These are phyloP conservation scores for Temnothorax unifasciatus DNA, from an alignment of 2,888 invertebrate species.

Conservation along the genomic window DNA sequence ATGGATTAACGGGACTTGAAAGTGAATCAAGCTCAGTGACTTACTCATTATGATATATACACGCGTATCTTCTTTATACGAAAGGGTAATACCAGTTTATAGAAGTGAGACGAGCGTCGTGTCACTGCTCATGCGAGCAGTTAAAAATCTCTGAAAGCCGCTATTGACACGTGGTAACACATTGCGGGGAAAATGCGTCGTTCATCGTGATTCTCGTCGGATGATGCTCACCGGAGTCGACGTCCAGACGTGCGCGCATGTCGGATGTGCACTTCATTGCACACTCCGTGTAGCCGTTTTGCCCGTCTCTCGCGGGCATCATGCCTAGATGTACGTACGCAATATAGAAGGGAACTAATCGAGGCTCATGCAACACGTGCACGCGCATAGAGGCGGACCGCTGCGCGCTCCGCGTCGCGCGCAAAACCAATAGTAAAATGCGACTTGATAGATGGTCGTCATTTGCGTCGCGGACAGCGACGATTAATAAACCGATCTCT, in stretches of 20 bases:
- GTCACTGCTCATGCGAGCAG: slow-evolving; percentile 15
- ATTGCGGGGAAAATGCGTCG: slow-evolving; percentile 52
- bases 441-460: slow-evolving; percentile 43
- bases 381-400: not conserved
- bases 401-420: slow-evolving; percentile 21
- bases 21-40: not conserved
- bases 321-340: not conserved
- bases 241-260: slow-evolving; percentile 67
- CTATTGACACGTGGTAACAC: slow-evolving; percentile 42
- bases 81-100: slow-evolving; percentile 21
- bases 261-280: slow-evolving; percentile 75
- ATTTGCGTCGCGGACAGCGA: slow-evolving; percentile 13
- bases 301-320: slow-evolving; percentile 66
- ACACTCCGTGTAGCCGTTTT: slow-evolving; percentile 50
- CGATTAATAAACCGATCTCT: slow-evolving; percentile 29
- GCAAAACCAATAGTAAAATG: slow-evolving; percentile 61
- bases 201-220: slow-evolving; percentile 67
- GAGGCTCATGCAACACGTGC: slow-evolving; percentile 9
- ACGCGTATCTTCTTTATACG: not conserved
- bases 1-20: slow-evolving; percentile 5
- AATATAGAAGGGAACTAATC: not conserved
- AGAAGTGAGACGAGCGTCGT: not conserved
- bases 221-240: slow-evolving; percentile 67
- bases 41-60: not conserved
- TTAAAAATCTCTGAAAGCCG: slow-evolving; percentile 34